Percentiles rank a stretch among this genome's conserved stretches.
phyloP scores from a whole-genome alignment of 2,797 vertebrate species.

The Pyrocephalus nanus region DNA sequence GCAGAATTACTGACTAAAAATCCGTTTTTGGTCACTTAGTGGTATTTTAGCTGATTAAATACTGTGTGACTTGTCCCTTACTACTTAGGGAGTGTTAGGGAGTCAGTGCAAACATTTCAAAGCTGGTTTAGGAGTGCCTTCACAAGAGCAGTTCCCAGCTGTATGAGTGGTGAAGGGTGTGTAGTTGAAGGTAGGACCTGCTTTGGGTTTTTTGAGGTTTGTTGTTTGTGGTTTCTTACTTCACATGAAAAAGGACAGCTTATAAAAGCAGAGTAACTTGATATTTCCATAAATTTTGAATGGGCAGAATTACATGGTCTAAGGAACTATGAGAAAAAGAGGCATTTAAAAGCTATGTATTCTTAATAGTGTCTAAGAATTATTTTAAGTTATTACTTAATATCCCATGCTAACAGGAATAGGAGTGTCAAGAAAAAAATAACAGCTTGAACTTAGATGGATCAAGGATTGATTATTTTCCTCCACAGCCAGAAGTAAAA shows the following conservation, averaged over 20 bases:
- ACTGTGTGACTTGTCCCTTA: not conserved
- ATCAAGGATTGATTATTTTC: not conserved
- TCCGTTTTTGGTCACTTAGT: not conserved
- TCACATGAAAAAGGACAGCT: not conserved
- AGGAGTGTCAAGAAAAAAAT: not conserved
- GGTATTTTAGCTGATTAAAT: not conserved
- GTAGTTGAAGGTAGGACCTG: not conserved
- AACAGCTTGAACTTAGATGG: not conserved
- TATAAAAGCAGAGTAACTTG: not conserved
- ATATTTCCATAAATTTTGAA: not conserved
- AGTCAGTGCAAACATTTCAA: not conserved
- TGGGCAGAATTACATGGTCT: not conserved
- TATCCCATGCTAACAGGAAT: not conserved
- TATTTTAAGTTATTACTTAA: not conserved
- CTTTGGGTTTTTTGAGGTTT: not conserved
- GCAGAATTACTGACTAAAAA: not conserved
- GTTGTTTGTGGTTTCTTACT: not conserved
- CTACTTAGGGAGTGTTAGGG: accelerated
- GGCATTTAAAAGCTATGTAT: not conserved
- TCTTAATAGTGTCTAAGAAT: not conserved
- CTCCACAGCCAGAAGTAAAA: not conserved
- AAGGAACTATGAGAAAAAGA: not conserved
- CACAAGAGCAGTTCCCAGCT: not conserved
- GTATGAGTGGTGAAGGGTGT: not conserved
- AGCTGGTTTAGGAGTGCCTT: not conserved